A percentile compares a stretch with the other conserved stretches of the same genome.
Evolutionary conservation across 1,140 invertebrate species (phyloP).

Genomic region (Neodiprion pinetum): DNA sequence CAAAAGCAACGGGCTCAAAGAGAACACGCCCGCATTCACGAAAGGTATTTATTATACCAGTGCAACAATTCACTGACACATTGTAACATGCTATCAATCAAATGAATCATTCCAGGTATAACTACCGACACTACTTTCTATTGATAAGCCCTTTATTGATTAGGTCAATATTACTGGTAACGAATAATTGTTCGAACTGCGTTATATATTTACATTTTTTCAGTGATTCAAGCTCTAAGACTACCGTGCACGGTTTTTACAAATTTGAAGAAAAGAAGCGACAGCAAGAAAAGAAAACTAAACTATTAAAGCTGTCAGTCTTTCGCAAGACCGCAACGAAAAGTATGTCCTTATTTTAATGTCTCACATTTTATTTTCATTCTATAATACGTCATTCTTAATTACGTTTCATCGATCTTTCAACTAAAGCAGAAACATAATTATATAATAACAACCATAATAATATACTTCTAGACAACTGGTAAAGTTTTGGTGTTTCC

Average conservation of each 20-base stretch:
- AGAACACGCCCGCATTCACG: constrained; percentile 44
- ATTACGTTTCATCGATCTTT: constrained; percentile 6
- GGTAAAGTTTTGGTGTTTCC: not conserved
- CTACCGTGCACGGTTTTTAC: constrained; percentile 65
- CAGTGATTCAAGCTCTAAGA: constrained; percentile 4
- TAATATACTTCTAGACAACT: constrained; percentile 11
- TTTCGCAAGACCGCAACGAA: constrained; percentile 77
- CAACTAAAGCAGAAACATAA: constrained; percentile 1
- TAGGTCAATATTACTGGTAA: too few species aligned
- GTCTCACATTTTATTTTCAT: too few species aligned
- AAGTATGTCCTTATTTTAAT: constrained; percentile 55
- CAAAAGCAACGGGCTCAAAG: constrained; percentile 68
- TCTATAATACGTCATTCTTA: too few species aligned
- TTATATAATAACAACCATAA: not conserved
- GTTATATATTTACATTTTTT: not conserved
- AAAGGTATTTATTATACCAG: constrained; percentile 37
- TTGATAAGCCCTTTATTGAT: too few species aligned
- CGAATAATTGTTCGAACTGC: too few species aligned
- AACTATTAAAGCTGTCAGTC: constrained; percentile 78
- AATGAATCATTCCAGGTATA: too few species aligned
- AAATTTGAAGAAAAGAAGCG: constrained; percentile 90
- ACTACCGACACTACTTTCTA: too few species aligned
- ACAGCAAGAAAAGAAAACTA: constrained; percentile 84
- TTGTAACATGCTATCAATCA: too few species aligned
- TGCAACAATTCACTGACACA: too few species aligned